These are phyloP conservation scores for Rhimphoctona megacephalus DNA, from an alignment of 2,888 invertebrate genomes.

Conservation along the genomic window DNA sequence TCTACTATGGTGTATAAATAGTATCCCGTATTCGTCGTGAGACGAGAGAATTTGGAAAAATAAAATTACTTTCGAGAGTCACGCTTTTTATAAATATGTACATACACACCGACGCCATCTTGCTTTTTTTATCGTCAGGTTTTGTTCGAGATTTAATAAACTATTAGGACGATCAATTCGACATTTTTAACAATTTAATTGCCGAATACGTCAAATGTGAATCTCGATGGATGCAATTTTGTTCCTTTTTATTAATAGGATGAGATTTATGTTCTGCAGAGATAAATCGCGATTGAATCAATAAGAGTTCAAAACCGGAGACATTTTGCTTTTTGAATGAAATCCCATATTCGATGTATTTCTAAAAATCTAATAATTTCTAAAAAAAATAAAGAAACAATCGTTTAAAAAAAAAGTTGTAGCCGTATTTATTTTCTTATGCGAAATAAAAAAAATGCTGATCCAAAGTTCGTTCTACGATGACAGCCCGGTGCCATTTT, in stretches of 20 bases:
- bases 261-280: background rate
- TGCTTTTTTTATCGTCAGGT: background rate
- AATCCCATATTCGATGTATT: background rate
- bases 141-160: background rate
- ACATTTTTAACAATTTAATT: background rate
- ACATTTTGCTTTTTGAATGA: background rate
- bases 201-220: background rate
- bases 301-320: background rate
- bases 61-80: background rate
- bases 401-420: background rate
- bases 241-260: background rate
- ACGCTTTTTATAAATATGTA: background rate
- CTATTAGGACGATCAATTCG: background rate
- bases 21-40: constrained; percentile 32
- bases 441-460: background rate
- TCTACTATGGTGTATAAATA: constrained; percentile 58
- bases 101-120: background rate
- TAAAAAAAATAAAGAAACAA: background rate
- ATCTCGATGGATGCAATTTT: background rate
- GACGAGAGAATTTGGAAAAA: constrained; percentile 28
- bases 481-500: background rate
- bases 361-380: no score
- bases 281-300: background rate
- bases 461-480: background rate
- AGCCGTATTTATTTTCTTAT: background rate